Percentiles rank a stretch among this genome's conserved stretches.
phyloP scores from a whole-genome alignment of 2,113 vertebrate genomes.

The Platysteira castanea region DNA sequence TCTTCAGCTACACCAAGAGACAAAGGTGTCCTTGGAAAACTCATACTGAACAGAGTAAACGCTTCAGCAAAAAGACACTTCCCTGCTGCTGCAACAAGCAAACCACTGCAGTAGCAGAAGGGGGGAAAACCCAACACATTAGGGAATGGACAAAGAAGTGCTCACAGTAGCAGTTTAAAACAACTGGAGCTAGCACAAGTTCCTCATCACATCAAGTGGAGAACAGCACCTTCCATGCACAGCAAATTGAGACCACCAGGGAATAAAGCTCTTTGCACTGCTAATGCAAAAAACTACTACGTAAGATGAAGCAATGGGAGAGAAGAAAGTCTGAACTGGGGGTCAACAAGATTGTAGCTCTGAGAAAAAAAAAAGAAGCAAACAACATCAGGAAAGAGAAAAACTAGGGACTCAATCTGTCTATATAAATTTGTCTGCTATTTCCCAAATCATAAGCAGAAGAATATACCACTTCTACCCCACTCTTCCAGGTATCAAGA shows the following conservation, averaged over 20 bases:
- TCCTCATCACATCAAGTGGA: not conserved
- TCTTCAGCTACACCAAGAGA: not conserved
- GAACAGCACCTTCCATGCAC: not conserved
- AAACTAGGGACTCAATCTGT: not conserved
- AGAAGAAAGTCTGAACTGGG: not conserved
- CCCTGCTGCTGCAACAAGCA: not conserved
- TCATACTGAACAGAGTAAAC: not conserved
- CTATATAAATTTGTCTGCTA: not conserved
- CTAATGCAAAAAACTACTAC: not conserved
- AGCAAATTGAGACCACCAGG: not conserved
- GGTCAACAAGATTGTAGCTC: not conserved
- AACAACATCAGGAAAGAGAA: not conserved
- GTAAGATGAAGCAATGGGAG: not conserved
- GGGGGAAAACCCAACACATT: not conserved
- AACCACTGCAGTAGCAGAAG: not conserved
- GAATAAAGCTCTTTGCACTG: not conserved
- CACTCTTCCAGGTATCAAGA: not conserved
- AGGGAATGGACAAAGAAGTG: not conserved
- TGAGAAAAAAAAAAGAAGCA: not conserved
- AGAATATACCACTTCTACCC: not conserved
- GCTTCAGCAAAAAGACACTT: not conserved
- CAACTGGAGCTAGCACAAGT: not conserved
- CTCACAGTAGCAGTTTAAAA: not conserved
- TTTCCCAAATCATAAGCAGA: not conserved
- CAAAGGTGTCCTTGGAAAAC: slow-evolving; percentile 3